phyloP scores from a whole-genome alignment of 2,888 invertebrate species.

The Calliscelio sp. region DNA sequence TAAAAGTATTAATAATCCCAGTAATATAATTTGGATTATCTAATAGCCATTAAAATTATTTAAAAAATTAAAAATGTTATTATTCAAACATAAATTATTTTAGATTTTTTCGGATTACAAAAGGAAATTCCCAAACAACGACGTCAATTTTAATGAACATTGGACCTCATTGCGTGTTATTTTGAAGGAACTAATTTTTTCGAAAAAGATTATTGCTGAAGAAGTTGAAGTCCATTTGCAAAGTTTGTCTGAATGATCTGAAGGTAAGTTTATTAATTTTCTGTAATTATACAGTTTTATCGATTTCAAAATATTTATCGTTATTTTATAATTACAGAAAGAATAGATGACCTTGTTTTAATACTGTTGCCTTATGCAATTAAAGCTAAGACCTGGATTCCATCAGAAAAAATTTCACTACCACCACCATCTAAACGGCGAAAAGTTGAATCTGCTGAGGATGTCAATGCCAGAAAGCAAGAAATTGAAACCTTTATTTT shows the following conservation, averaged over 20 bases:
- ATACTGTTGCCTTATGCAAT: neutral
- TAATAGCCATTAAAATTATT: neutral
- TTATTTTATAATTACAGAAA: neutral
- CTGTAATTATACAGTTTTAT: neutral
- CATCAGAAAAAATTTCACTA: neutral
- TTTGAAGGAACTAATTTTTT: constrained; percentile 3
- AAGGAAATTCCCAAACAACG: neutral
- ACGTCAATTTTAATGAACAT: neutral
- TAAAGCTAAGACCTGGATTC: neutral
- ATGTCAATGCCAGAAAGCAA: neutral
- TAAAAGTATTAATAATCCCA: neutral
- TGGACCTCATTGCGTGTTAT: neutral
- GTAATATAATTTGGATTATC: no score
- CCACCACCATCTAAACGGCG: neutral
- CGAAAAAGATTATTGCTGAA: neutral
- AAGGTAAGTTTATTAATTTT: neutral
- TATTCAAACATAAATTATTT: neutral
- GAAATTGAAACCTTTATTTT: neutral
- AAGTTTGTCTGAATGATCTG: neutral
- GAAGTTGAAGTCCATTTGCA: neutral
- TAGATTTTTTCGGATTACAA: constrained; percentile 1
- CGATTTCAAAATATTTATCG: neutral
- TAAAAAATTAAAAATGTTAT: neutral
- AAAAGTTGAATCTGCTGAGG: neutral
- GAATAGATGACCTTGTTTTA: neutral